Percentiles rank a stretch among this genome's conserved stretches.
Conservation (phyloP, 1,140 invertebrate species). For the Zaprionus kolodkinae region DNA sequence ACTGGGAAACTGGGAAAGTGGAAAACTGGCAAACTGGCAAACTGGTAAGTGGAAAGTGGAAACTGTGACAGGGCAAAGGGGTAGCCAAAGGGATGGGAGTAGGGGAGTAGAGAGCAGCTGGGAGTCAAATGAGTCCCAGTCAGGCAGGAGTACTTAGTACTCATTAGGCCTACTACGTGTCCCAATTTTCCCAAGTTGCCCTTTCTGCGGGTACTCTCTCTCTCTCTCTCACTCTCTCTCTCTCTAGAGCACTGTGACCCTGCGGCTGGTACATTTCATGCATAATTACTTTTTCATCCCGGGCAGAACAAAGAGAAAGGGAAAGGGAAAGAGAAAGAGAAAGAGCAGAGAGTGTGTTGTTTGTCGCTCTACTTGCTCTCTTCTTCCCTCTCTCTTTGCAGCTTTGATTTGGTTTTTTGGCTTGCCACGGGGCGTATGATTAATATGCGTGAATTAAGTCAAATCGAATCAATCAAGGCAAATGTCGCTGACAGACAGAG, state of each 20-base stretch:
- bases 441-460: slow-evolving; percentile 81
- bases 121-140: neutral
- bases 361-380: slow-evolving; percentile 22
- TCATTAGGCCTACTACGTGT: slow-evolving; percentile 42
- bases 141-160: slow-evolving; percentile 40
- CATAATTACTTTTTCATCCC: slow-evolving; percentile 73
- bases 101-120: neutral
- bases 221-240: neutral
- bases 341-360: slow-evolving; percentile 31
- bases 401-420: slow-evolving; percentile 50
- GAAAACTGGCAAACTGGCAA: slow-evolving; percentile 20
- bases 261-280: slow-evolving; percentile 41
- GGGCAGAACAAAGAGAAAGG: neutral
- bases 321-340: too few relatives aligned
- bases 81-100: neutral
- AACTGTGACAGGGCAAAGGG: neutral
- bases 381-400: neutral
- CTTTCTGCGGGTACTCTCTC: neutral
- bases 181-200: slow-evolving; percentile 30
- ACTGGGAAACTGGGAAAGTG: neutral
- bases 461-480: slow-evolving; percentile 79
- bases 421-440: slow-evolving; percentile 69
- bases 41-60: neutral
- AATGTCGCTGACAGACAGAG: slow-evolving; percentile 54
- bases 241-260: neutral